Evolutionary conservation across 1,140 invertebrate genomes (phyloP).

Genomic region (Drosophila malerkotliana): DNA sequence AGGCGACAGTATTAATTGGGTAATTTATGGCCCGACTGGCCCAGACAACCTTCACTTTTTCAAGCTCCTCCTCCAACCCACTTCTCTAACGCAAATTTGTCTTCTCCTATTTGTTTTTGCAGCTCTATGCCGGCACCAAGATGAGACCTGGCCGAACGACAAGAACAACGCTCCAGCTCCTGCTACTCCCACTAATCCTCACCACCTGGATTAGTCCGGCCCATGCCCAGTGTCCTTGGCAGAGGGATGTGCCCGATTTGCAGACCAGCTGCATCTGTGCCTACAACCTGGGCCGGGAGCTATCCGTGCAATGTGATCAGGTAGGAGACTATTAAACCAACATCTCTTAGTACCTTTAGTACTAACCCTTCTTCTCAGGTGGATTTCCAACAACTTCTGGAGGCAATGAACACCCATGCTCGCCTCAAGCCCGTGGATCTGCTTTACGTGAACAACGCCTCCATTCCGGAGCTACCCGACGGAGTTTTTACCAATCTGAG

Average conservation of each 20-base stretch:
- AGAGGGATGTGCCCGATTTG: constrained; percentile 88
- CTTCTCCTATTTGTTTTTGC: constrained; percentile 35
- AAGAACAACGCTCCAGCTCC: constrained; percentile 47
- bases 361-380: constrained; percentile 85
- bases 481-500: constrained; percentile 90
- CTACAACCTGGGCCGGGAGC: constrained; percentile 91
- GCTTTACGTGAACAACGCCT: constrained; percentile 95
- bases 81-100: constrained; percentile 24
- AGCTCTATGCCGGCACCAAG: constrained; percentile 78
- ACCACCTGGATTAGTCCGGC: constrained; percentile 39
- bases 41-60: constrained; percentile 56
- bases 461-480: constrained; percentile 88
- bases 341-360: too few species aligned
- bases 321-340: constrained; percentile 58
- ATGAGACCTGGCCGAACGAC: constrained; percentile 63
- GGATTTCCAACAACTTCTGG: constrained; percentile 89
- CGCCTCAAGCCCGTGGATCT: constrained; percentile 89
- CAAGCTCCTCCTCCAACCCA: neutral
- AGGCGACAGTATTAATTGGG: constrained; percentile 65
- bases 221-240: constrained; percentile 92
- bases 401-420: constrained; percentile 89
- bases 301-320: constrained; percentile 95
- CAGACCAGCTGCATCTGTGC: constrained; percentile 95
- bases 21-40: constrained; percentile 60
- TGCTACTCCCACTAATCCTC: constrained; percentile 38